These are phyloP conservation scores for Rhynchopsitta pachyrhyncha DNA, from an alignment of 2,113 vertebrate species.

Conservation along the genomic window DNA sequence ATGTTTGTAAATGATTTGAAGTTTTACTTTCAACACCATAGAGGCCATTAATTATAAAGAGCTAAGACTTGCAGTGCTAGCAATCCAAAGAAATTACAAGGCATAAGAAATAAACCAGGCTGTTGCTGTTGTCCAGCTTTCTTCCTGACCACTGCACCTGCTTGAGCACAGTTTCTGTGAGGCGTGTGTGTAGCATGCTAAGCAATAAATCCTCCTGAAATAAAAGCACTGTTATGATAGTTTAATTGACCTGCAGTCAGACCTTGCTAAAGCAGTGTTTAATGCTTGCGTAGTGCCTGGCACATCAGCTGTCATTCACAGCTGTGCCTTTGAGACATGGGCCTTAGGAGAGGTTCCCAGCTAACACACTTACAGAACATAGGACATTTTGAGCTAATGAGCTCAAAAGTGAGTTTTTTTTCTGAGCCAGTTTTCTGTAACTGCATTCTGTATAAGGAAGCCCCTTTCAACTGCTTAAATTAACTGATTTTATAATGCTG, in stretches of 20 bases:
- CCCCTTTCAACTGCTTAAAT: background rate
- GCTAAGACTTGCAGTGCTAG: background rate
- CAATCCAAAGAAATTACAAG: background rate
- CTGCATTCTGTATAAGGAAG: background rate
- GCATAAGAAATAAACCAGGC: background rate
- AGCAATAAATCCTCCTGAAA: background rate
- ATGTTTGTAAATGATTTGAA: background rate
- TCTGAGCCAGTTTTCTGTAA: background rate
- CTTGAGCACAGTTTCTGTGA: background rate
- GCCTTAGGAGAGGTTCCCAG: background rate
- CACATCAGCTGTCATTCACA: background rate
- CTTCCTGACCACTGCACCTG: background rate
- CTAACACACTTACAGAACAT: background rate
- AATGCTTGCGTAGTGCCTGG: background rate
- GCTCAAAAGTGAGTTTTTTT: background rate
- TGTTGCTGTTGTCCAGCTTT: background rate
- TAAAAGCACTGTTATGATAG: background rate
- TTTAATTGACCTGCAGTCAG: background rate
- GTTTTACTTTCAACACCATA: background rate
- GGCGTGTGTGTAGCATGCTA: background rate
- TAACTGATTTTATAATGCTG: background rate
- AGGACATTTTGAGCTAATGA: background rate
- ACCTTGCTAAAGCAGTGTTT: background rate
- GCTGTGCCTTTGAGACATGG: background rate
- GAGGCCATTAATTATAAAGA: background rate